Evolutionary conservation across 2,797 vertebrate species (phyloP), one percentile per base, ranked within the genome.

Genomic region (Furcifer pardalis): DNA sequence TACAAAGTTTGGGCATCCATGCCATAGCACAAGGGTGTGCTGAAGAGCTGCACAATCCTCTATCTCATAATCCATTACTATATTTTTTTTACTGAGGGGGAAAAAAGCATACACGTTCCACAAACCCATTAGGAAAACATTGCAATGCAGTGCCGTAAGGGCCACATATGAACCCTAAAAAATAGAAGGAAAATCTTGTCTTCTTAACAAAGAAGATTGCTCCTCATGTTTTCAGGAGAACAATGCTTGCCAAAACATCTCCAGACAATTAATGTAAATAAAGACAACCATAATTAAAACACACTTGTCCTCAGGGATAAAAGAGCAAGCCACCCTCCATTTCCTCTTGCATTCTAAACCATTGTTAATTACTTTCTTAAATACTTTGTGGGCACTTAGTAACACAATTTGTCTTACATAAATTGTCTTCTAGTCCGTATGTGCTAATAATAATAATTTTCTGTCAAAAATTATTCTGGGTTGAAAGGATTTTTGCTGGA

Each of bases 251-350:
- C 19, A 60, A 86, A 63, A 10, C 56, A 40, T 74, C 76, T 42
- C 62, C 27, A 78, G 75, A 49, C 42, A 87, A 76, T 71, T 84
- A 77, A 71, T 21, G 62, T 76, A 87, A 87, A 80, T 76, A 87
- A 63, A 80, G 52, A 62, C 49, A 84, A 79, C 49, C 59, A 76
- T 79, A 75, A 83, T 87, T 68, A 83, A 68, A 83, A 74, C 25
- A 21, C 35, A 37, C 23, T 46, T 49, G 81, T n/a, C 63, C 81
- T 81, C 25, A 35, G 52, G 65, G 71, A 71, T 2, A 63, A 76
- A 19, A 30, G 42, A 62, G 68, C 44, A 68, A 37, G 7, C 19
- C 25, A 30, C 21, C 30, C 69, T 77, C 78, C 40, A 80, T 68
- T 69, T 52, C 65, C 65, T 79, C 52, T 63, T 76, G 27, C 63